These are phyloP conservation scores for Scolopax rusticola DNA, from an alignment of 2,797 vertebrate genomes.

Conservation along the genomic window DNA sequence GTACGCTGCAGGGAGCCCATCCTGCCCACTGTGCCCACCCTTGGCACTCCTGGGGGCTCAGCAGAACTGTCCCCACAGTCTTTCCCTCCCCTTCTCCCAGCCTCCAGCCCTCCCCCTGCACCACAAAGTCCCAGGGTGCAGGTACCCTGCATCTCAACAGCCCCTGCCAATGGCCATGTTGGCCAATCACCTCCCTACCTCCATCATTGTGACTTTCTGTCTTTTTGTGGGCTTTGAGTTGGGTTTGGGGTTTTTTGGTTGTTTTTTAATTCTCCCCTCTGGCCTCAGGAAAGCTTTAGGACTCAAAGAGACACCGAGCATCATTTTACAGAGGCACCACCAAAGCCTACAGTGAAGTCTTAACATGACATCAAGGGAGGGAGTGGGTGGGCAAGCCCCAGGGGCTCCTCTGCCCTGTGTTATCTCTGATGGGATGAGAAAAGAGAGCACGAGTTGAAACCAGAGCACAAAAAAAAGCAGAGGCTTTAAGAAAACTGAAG, in stretches of 20 bases:
- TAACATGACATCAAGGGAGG: neutral
- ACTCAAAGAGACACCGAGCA: neutral
- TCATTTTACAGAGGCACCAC: neutral
- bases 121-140: rapidly evolving
- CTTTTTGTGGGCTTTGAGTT: neutral
- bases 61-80: neutral
- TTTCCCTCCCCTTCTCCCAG: neutral
- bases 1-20: neutral
- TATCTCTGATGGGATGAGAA: neutral
- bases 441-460: neutral
- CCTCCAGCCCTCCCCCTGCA: no score
- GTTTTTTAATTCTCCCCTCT: no score
- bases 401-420: neutral
- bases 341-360: neutral
- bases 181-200: neutral
- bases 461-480: neutral
- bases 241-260: no score
- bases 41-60: rapidly evolving
- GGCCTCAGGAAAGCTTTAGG: neutral
- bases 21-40: neutral
- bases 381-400: neutral
- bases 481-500: neutral
- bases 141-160: neutral
- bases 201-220: neutral
- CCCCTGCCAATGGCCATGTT: rapidly evolving